phyloP scores from a whole-genome alignment of 2,113 vertebrate species.

The Nothoprocta perdicaria region DNA sequence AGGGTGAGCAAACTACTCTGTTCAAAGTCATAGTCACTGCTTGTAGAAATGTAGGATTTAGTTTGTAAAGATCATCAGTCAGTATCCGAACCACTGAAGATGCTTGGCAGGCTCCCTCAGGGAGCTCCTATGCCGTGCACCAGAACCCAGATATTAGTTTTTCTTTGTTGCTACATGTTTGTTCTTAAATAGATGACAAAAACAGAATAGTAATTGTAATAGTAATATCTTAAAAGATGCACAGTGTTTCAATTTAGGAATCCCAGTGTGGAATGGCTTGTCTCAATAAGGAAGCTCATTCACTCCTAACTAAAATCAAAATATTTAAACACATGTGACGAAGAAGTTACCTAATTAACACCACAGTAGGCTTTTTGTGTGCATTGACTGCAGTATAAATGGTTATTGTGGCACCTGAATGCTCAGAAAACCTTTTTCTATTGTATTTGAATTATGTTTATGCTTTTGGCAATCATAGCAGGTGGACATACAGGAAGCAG shows the following conservation, averaged over 20 bases:
- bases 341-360: background rate
- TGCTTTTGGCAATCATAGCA: background rate
- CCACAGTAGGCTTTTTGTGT: background rate
- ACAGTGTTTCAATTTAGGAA: background rate
- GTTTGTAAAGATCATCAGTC: background rate
- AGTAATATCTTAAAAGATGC: background rate
- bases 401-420: background rate
- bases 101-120: background rate
- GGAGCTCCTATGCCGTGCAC: background rate
- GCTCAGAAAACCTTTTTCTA: background rate
- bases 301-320: background rate
- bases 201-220: background rate
- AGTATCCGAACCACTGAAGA: background rate
- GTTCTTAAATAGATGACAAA: background rate
- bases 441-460: background rate
- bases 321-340: background rate
- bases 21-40: background rate
- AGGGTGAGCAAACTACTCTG: background rate
- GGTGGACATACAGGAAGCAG: background rate
- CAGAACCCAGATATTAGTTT: background rate
- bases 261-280: background rate
- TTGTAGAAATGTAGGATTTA: background rate
- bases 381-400: background rate
- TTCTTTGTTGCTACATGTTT: background rate
- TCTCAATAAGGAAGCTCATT: background rate